phyloP scores from a whole-genome alignment of 2,113 vertebrate genomes.

The Orycteropus afer region DNA sequence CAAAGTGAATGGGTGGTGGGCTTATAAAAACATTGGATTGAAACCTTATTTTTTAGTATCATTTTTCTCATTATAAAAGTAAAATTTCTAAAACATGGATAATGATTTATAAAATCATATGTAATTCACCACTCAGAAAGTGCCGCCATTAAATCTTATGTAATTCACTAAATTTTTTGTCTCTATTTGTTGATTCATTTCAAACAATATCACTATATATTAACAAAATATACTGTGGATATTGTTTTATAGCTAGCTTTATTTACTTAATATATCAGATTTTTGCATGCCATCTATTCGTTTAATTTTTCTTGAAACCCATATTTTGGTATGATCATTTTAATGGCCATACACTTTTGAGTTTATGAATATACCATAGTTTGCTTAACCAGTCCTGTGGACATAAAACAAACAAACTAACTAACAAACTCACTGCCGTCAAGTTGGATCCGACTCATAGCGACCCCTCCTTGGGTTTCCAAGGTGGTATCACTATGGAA shows the following conservation, averaged over 20 bases:
- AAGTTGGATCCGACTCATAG: too few species aligned
- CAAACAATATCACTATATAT: background rate
- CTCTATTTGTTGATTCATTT: background rate
- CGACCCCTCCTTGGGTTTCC: too few species aligned
- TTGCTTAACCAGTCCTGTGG: background rate
- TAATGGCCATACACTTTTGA: background rate
- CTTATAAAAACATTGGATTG: background rate
- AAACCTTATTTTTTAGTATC: background rate
- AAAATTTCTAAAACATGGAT: conserved; percentile 21
- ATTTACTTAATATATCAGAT: background rate
- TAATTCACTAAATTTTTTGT: background rate
- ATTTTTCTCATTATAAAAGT: conserved; percentile 11
- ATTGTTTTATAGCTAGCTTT: background rate
- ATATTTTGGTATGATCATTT: background rate
- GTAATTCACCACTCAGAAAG: background rate
- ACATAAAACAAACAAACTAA: too few species aligned
- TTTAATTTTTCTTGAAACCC: background rate
- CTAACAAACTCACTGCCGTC: too few species aligned
- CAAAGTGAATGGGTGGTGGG: background rate
- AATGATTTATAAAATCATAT: background rate
- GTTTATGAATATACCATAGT: background rate
- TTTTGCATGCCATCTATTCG: background rate
- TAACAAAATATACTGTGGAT: background rate
- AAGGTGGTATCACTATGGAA: too few species aligned
- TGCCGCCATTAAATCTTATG: background rate